Conservation (phyloP, 2,888 invertebrate species). For the Drosophila paracracens region DNA sequence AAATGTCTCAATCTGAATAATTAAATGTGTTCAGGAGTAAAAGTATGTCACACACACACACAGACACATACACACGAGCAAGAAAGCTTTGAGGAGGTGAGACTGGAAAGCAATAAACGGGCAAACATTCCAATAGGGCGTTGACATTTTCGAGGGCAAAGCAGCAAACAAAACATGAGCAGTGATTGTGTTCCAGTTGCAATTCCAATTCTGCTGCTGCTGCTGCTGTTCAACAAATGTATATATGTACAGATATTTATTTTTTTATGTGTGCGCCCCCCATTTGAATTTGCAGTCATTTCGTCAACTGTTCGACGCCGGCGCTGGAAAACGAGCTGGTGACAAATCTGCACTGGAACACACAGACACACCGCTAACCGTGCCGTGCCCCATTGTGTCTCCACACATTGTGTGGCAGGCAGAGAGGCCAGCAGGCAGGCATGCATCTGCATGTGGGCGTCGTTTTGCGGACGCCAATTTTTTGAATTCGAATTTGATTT, state of each 20-base stretch:
- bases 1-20: constrained; percentile 75
- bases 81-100: constrained; percentile 36
- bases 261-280: constrained; percentile 44
- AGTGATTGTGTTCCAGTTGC: constrained; percentile 48
- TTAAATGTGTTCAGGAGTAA: constrained; percentile 77
- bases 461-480: constrained; percentile 67
- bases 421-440: not conserved
- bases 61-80: constrained; percentile 1
- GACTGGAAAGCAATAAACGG: constrained; percentile 46
- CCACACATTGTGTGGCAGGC: constrained; percentile 34
- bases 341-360: constrained; percentile 62
- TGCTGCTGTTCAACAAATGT: not conserved
- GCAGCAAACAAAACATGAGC: constrained; percentile 54
- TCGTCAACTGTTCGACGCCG: constrained; percentile 67
- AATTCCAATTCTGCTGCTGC: constrained; percentile 44
- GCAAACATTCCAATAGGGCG: constrained; percentile 66
- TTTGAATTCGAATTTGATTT: constrained; percentile 54
- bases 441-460: constrained; percentile 78
- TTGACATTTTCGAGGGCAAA: constrained; percentile 77
- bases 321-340: constrained; percentile 68
- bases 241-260: not conserved
- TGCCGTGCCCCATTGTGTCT: constrained; percentile 70
- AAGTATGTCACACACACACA: constrained; percentile 66
- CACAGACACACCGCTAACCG: constrained; percentile 18
- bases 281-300: constrained; percentile 70